Base-by-base conservation (phyloP, 1,140 invertebrate genomes). In the Helicoverpa armigera region DNA sequence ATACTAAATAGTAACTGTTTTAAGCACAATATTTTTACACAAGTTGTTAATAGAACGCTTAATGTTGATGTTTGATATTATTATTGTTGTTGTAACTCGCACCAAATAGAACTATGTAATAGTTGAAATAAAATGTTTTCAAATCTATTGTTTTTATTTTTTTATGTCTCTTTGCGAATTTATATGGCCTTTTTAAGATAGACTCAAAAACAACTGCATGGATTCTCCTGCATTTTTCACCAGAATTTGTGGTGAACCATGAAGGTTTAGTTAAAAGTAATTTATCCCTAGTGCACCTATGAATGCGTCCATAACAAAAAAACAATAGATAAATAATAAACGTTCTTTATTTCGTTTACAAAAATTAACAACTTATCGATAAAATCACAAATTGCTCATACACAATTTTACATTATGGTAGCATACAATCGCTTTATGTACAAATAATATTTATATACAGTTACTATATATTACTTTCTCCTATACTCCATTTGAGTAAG, bases 331-430 rank as follows among this genome's bases (percentile, higher is more conserved):
- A n/a, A 79, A 69, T 79, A 79, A 69, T 78, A 78, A 60, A 56
- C 48, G 53, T 50, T 54, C 29, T 70, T 79, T 69, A 70, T 79
- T 70, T 79, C 76, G 76, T 70, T 79, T 79, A 79, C 65, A 79
- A 79, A 75, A 79, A 79, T 69, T 79, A 79, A 79, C 76, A 79
- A 79, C 76, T 70, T 79, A 79, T 70, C 18, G 65, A 69, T 70
- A 70, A 69, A 78, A 79, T 79, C 76, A 79, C 76, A 79, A 63
- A 67, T 77, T 67, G 75, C 75, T 65, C 60, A 67, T 77, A 56
- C 75, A 77, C 75, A 77, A 77, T 67, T 72, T 69, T 50, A 70
- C 51, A 79, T 79, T 69, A 70, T 65, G 65, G 70, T 70, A 70
- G 76, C 76, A 70, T 79, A 79, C 35, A 70, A 60, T 65, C 12